Evolutionary conservation across 2,888 invertebrate genomes (phyloP).

Genomic region (Anthrax anthrax): DNA sequence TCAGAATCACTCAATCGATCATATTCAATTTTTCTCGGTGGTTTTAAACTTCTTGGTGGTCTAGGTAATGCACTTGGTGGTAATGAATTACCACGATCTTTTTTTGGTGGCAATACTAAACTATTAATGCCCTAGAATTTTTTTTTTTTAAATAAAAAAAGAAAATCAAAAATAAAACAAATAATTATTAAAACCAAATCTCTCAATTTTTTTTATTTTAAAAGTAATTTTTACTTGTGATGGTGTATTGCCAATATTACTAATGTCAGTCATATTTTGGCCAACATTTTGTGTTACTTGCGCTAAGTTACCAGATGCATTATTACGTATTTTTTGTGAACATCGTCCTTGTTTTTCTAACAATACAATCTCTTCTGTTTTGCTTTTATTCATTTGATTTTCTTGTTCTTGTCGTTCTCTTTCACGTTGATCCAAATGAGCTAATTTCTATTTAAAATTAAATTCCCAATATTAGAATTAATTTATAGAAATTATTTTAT

Average conservation of each 20-base stretch:
- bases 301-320: constrained; percentile 14
- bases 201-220: too few species aligned
- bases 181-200: background rate
- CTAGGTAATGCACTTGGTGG: constrained; percentile 16
- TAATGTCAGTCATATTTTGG: constrained; percentile 18
- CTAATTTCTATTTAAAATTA: constrained; percentile 10
- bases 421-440: constrained; percentile 15
- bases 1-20: constrained; percentile 15
- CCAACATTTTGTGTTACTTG: constrained; percentile 17
- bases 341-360: constrained; percentile 16
- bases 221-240: constrained; percentile 11
- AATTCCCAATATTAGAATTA: too few species aligned
- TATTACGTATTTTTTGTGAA: constrained; percentile 15
- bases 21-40: constrained; percentile 16
- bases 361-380: constrained; percentile 15
- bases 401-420: constrained; percentile 12
- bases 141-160: too few species aligned
- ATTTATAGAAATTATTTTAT: too few species aligned
- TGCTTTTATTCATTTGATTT: constrained; percentile 11
- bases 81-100: constrained; percentile 14
- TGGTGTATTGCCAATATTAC: constrained; percentile 14
- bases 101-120: constrained; percentile 11
- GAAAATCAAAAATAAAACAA: background rate
- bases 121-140: constrained; percentile 9
- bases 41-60: constrained; percentile 15